Percentiles rank a stretch among this genome's conserved stretches.
phyloP scores from a whole-genome alignment of 2,888 invertebrate genomes.

The Cecidostiba fungosa region DNA sequence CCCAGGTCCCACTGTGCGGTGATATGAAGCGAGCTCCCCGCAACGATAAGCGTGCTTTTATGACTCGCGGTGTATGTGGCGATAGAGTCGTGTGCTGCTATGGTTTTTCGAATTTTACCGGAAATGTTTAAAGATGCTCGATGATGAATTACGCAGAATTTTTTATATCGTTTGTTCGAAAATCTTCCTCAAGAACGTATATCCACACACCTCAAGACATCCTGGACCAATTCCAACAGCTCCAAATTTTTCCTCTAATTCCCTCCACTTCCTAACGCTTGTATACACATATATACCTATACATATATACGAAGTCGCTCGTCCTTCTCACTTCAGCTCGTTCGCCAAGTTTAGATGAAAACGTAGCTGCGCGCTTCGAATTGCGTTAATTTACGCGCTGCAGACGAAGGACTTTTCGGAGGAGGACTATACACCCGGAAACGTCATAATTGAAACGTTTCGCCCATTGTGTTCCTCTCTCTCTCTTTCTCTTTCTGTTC shows the following conservation, averaged over 20 bases:
- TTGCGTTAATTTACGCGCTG: constrained; percentile 56
- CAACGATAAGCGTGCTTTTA: constrained; percentile 48
- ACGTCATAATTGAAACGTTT: constrained; percentile 54
- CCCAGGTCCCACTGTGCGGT: background rate
- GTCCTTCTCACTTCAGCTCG: constrained; percentile 14
- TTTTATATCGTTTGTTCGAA: too few relatives aligned
- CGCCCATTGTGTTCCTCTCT: constrained; percentile 19
- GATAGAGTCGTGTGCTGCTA: background rate
- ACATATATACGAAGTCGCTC: background rate
- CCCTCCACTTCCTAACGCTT: too few relatives aligned
- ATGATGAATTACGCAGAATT: too few relatives aligned
- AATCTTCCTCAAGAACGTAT: too few relatives aligned
- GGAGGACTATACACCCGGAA: constrained; percentile 27
- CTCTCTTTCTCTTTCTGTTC: background rate
- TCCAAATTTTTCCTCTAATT: background rate
- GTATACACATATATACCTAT: too few relatives aligned
- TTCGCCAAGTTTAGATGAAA: constrained; percentile 58
- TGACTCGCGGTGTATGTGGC: background rate
- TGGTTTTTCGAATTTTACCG: too few relatives aligned
- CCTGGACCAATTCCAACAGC: too few relatives aligned
- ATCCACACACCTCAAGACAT: too few relatives aligned
- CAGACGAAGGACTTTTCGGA: constrained; percentile 23
- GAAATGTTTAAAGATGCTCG: too few relatives aligned
- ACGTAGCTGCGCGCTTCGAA: constrained; percentile 28
- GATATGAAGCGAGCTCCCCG: background rate